These are phyloP conservation scores for Ardeotis arabs DNA, from an alignment of 2,113 vertebrate genomes.

Conservation along the genomic window DNA sequence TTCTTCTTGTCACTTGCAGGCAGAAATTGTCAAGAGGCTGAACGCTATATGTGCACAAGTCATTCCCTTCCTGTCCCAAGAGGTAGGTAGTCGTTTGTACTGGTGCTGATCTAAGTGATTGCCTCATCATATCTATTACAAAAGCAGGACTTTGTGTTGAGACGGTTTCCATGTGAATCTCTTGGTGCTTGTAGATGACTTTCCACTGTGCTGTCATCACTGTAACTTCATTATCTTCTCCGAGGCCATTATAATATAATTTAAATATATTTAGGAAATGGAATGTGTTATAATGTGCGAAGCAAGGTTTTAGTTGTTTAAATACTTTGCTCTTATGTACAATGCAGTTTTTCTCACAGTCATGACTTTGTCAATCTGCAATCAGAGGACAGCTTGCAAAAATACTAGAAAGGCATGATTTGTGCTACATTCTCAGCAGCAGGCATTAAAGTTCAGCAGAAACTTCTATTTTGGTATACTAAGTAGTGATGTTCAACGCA, in stretches of 20 bases:
- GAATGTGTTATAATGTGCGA: conserved; percentile 22
- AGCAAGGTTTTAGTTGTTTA: conserved; percentile 46
- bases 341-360: conserved; percentile 21
- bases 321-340: conserved; percentile 46
- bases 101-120: conserved; percentile 1
- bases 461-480: neutral
- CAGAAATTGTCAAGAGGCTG: conserved; percentile 96
- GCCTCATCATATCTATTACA: neutral
- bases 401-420: conserved; percentile 29
- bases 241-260: neutral
- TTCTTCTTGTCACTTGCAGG: conserved; percentile 81
- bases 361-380: conserved; percentile 26
- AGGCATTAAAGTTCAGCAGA: conserved; percentile 19
- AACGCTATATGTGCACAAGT: conserved; percentile 98
- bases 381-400: conserved; percentile 54
- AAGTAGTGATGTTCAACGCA: conserved; percentile 28
- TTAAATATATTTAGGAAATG: conserved; percentile 46
- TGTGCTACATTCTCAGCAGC: neutral
- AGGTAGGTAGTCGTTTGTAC: conserved; percentile 80
- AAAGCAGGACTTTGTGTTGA: neutral
- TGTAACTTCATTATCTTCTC: conserved; percentile 37
- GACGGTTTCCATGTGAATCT: conserved; percentile 22
- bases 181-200: conserved; percentile 27
- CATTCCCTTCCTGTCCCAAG: conserved; percentile 96
- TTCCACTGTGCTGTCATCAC: conserved; percentile 5